Conservation (phyloP, 2,113 vertebrate species). For the Hemichromis elongatus region DNA sequence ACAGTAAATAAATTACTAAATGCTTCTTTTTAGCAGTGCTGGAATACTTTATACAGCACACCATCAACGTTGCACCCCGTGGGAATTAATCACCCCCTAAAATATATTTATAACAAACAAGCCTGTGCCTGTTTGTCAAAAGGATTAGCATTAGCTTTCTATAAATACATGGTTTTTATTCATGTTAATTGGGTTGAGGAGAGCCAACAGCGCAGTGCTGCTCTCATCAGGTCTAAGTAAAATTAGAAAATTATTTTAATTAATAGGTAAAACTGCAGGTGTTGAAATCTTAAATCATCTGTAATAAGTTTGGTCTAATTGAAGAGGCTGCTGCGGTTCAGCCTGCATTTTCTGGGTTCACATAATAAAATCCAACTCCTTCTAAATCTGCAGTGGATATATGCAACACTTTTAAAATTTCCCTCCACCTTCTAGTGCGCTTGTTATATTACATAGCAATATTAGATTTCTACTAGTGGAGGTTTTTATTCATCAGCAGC, state of each 20-base stretch:
- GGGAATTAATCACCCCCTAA: constrained; percentile 14
- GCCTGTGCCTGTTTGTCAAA: constrained; percentile 7
- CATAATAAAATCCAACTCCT: not conserved
- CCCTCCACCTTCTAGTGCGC: not conserved
- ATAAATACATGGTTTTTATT: constrained; percentile 47
- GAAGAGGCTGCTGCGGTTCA: not conserved
- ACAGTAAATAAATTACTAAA: not conserved
- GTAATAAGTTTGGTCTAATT: not conserved
- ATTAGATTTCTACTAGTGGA: constrained; percentile 24
- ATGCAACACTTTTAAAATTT: not conserved
- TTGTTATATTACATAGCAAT: constrained; percentile 4
- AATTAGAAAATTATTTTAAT: constrained; percentile 31
- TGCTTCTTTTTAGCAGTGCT: not conserved
- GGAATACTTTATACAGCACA: not conserved
- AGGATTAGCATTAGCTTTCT: constrained; percentile 56
- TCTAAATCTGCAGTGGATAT: not conserved
- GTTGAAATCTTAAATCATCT: not conserved
- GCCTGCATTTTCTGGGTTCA: not conserved
- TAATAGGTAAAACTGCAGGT: constrained; percentile 15
- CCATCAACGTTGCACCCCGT: not conserved
- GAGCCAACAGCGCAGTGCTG: not conserved
- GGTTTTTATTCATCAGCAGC: constrained; percentile 40
- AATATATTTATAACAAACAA: constrained; percentile 26
- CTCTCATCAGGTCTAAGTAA: not conserved
- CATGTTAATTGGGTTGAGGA: constrained; percentile 43